Percentiles rank a stretch among this genome's conserved stretches.
Evolutionary conservation across 2,797 vertebrate genomes (phyloP).

Genomic region (Spinus pinus): DNA sequence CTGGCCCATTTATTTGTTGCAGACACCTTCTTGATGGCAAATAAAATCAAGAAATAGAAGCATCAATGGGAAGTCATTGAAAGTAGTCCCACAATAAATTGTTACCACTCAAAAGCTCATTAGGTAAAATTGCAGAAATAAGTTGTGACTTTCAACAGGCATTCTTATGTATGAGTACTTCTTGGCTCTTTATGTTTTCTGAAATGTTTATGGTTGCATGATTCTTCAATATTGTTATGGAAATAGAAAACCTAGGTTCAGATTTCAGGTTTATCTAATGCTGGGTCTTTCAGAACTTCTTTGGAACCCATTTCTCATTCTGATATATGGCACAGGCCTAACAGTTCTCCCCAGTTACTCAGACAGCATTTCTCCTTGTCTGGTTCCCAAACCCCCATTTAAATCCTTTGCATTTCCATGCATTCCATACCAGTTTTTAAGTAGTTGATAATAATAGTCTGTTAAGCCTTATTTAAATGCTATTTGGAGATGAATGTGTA

Average conservation of each 20-base stretch:
- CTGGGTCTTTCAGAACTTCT: background rate
- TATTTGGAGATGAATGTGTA: background rate
- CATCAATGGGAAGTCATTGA: background rate
- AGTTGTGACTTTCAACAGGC: background rate
- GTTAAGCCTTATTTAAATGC: background rate
- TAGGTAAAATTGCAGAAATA: background rate
- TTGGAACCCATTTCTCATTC: background rate
- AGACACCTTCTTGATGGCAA: background rate
- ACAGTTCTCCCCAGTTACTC: background rate
- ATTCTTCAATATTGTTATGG: background rate
- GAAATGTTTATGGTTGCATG: rapidly evolving
- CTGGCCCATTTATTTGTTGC: background rate
- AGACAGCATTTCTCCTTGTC: background rate
- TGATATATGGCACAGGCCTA: background rate
- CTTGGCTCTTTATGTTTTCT: background rate
- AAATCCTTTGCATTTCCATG: background rate
- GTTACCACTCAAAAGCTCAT: background rate
- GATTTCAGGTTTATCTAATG: background rate
- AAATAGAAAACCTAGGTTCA: background rate
- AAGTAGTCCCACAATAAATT: background rate
- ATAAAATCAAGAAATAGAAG: background rate
- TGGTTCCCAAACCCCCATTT: background rate
- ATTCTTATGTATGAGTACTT: background rate
- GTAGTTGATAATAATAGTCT: background rate
- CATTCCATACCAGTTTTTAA: background rate